Conservation (phyloP, 2,888 invertebrate genomes). For the Drosophila mayaguana region DNA sequence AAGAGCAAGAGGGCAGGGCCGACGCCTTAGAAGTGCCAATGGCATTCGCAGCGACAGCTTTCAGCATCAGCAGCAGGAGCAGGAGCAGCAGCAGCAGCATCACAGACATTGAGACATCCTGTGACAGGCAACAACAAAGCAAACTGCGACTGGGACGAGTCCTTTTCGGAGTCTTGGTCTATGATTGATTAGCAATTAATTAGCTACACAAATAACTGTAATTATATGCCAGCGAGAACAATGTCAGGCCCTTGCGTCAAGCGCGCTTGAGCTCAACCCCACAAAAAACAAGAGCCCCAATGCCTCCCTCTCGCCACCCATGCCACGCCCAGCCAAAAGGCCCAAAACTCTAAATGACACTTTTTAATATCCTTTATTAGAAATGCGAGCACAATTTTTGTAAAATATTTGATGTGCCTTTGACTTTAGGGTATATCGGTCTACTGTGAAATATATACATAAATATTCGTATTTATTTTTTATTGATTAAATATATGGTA, state of each 20-base stretch:
- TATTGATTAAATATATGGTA: too few species aligned
- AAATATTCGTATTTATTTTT: too few species aligned
- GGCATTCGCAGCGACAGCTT: slow-evolving; percentile 33
- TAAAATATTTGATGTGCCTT: not conserved
- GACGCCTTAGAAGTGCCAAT: slow-evolving; percentile 75
- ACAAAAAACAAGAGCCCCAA: slow-evolving; percentile 3
- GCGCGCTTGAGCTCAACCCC: slow-evolving; percentile 25
- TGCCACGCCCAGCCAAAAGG: not conserved
- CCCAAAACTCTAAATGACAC: slow-evolving; percentile 23
- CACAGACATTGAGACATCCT: slow-evolving; percentile 69
- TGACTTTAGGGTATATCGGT: not conserved
- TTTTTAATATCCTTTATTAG: slow-evolving; percentile 25
- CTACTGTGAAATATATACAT: too few species aligned
- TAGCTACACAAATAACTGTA: slow-evolving; percentile 83
- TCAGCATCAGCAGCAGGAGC: slow-evolving; percentile 13
- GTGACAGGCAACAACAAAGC: slow-evolving; percentile 61
- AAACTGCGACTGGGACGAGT: slow-evolving; percentile 38
- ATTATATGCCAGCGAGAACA: slow-evolving; percentile 77
- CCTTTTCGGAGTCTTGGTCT: slow-evolving; percentile 59
- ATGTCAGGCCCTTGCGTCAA: slow-evolving; percentile 67
- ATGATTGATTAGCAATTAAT: slow-evolving; percentile 85
- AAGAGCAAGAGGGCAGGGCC: slow-evolving; percentile 37
- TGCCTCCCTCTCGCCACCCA: not conserved
- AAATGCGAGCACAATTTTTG: slow-evolving; percentile 1
- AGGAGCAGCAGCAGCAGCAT: slow-evolving; percentile 17